A percentile compares a stretch with the other conserved stretches of the same genome.
Evolutionary conservation across 2,797 vertebrate species (phyloP).

Genomic region (Paedocypris micromegethes): DNA sequence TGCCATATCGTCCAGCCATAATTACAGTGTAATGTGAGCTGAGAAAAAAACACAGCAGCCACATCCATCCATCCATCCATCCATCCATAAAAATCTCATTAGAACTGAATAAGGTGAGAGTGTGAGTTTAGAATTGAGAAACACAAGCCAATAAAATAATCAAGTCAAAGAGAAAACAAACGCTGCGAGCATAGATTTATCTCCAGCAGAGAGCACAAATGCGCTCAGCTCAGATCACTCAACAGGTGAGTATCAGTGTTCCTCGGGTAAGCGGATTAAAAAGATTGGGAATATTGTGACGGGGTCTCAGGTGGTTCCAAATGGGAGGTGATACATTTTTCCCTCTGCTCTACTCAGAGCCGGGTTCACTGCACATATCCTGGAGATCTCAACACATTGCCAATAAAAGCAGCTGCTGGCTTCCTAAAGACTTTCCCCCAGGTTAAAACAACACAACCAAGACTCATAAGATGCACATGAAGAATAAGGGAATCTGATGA

Average conservation of each 20-base stretch:
- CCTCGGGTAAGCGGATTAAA: not conserved
- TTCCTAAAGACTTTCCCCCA: constrained; percentile 31
- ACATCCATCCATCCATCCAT: not conserved
- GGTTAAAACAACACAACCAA: constrained; percentile 40
- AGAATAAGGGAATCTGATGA: not conserved
- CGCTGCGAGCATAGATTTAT: not conserved
- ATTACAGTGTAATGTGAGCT: too few relatives aligned
- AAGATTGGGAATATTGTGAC: constrained; percentile 30
- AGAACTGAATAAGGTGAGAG: constrained; percentile 1
- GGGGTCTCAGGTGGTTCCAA: constrained; percentile 42
- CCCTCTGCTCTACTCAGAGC: constrained; percentile 33
- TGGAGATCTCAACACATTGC: constrained; percentile 29
- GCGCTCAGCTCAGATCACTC: constrained; percentile 30
- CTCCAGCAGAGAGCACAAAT: constrained; percentile 13
- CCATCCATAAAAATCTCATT: not conserved
- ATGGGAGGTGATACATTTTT: constrained; percentile 44
- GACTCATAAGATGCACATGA: constrained; percentile 28
- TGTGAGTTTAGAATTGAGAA: not conserved
- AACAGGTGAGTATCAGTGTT: constrained; percentile 32
- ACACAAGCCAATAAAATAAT: not conserved
- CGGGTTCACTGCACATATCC: constrained; percentile 16
- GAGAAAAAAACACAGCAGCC: not conserved
- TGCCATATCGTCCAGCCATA: too few relatives aligned
- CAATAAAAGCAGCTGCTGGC: constrained; percentile 41
- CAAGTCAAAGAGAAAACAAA: not conserved